Conservation (phyloP, 2,797 vertebrate species). For the Coregonus suidteri region DNA sequence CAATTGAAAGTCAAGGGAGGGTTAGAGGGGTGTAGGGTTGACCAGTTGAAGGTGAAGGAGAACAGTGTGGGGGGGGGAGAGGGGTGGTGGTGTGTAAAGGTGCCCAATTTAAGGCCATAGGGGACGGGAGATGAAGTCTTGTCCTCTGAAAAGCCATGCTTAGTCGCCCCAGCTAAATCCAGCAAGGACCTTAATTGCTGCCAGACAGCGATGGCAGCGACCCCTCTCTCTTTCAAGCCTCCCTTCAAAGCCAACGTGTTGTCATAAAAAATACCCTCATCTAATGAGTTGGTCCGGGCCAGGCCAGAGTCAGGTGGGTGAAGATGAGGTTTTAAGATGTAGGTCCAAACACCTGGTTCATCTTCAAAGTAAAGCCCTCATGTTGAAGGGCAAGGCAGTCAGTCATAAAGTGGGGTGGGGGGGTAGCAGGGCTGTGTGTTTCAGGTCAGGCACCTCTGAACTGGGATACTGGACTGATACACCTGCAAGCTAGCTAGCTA, state of each 20-base stretch:
- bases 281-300: constrained; percentile 77
- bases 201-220: neutral
- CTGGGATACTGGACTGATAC: constrained; percentile 38
- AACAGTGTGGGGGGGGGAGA: no score
- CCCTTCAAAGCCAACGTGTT: constrained; percentile 64
- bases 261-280: constrained; percentile 71
- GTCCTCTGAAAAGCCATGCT: neutral
- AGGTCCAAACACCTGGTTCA: constrained; percentile 69
- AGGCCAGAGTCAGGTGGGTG: constrained; percentile 67
- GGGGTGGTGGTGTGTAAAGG: neutral
- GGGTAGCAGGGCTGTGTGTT: constrained; percentile 19
- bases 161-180: neutral
- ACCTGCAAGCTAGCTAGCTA: constrained; percentile 60
- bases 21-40: no score
- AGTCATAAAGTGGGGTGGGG: constrained; percentile 37
- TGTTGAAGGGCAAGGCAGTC: constrained; percentile 47
- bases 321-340: constrained; percentile 79
- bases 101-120: neutral
- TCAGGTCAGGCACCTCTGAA: constrained; percentile 15
- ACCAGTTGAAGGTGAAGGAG: no score
- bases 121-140: neutral
- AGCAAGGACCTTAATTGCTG: neutral
- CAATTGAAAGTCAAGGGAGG: no score
- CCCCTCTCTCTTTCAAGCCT: constrained; percentile 38
- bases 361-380: constrained; percentile 50